Conservation (phyloP, 2,797 vertebrate species). For the Acridotheres tristis region DNA sequence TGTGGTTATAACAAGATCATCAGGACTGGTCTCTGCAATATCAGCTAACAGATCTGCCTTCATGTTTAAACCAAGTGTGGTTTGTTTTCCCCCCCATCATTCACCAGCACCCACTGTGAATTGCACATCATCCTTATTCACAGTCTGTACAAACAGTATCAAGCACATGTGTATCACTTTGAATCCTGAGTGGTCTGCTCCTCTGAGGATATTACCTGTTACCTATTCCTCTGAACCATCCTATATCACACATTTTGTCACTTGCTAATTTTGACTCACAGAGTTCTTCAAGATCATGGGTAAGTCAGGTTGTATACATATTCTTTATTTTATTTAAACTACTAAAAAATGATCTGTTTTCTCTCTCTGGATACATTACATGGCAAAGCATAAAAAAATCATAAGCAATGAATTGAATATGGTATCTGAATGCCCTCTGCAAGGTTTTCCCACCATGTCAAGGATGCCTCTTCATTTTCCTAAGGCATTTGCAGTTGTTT, state of each 20-base stretch:
- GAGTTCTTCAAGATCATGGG: neutral
- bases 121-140: neutral
- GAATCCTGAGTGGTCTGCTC: neutral
- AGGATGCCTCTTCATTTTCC: neutral
- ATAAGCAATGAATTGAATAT: neutral
- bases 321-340: neutral
- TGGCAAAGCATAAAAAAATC: neutral
- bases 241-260: neutral
- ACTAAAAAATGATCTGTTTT: neutral
- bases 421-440: neutral
- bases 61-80: neutral
- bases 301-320: neutral
- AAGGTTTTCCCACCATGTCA: neutral
- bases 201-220: neutral
- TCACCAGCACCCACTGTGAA: neutral
- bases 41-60: neutral
- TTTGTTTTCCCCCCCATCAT: neutral
- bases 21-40: neutral
- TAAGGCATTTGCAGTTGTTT: neutral
- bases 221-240: neutral
- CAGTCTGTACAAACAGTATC: neutral
- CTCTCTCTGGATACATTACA: neutral
- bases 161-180: neutral
- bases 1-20: neutral
- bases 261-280: neutral